These are phyloP conservation scores for Limnephilus rhombicus DNA, from an alignment of 2,888 invertebrate species.

Conservation along the genomic window DNA sequence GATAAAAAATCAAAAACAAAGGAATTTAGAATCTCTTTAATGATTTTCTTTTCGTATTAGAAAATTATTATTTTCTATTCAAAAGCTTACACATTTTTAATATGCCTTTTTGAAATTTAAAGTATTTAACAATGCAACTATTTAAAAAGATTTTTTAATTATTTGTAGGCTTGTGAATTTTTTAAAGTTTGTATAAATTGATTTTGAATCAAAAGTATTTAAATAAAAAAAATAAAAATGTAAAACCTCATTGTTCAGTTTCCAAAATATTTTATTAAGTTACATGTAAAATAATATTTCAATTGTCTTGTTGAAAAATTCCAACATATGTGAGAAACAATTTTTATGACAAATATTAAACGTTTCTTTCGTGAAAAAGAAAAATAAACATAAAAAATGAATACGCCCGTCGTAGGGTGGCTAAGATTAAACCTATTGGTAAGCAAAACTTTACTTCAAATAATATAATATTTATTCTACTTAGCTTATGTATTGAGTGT, in stretches of 20 bases:
- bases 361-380: neutral
- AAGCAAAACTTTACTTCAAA: conserved; percentile 31
- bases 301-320: conserved; percentile 7
- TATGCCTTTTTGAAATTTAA: neutral
- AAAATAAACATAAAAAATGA: neutral
- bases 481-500: conserved; percentile 29
- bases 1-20: neutral
- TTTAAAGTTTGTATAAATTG: neutral
- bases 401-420: neutral
- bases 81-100: neutral
- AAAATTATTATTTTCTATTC: neutral
- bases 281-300: neutral
- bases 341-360: neutral
- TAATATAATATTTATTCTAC: conserved; percentile 39
- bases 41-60: neutral
- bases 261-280: conserved; percentile 3
- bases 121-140: neutral
- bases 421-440: conserved; percentile 27
- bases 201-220: neutral
- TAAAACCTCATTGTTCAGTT: neutral
- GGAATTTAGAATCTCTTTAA: neutral
- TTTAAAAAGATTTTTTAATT: neutral
- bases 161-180: neutral
- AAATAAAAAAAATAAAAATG: neutral
- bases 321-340: conserved; percentile 18